Base-by-base conservation (phyloP, 2,797 vertebrate species). In the Coccyzus lansbergi region DNA sequence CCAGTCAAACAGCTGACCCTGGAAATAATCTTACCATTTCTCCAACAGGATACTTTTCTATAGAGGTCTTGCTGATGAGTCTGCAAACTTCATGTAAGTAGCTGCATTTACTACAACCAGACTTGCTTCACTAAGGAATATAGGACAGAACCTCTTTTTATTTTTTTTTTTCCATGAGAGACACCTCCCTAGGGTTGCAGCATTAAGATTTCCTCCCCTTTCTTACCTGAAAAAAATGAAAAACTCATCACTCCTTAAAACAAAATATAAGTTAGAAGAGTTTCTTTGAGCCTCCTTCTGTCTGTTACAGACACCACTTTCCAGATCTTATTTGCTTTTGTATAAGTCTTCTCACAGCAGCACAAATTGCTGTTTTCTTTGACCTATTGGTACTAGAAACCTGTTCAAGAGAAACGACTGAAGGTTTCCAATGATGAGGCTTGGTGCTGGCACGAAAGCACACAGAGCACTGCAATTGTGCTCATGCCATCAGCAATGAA, bases 1-100 rank as follows among this genome's bases (percentile, higher is more conserved):
- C 48, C 58, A 84, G 44, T 48, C 81, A 87, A 87, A 72, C 48
- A 78, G 79, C 75, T 91, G 55, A 59, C 28, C 28, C 69, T 82
- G 48, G 51, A 81, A 91, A 71, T 42, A 25, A 49, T 49, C 36
- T 31, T 77, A n/a, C 40, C 65, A 38, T 42, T 59, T 88, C 87
- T 83, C 48, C 58, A 72, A 55, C 33, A 81, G 20, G 15, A 31
- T 78, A 75, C 77, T 89, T 92, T 84, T 83, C 28, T 80, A 67
- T 4, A 74, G 29, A 63, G 28, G 34, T 55, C 59, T 79, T 31
- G 8, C 14, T 81, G 26, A 29, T 46, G 36, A 36, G 31, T 69
- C 82, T 77, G 69, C 58, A 86, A 84, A 81, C 42, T 87, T 85
- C 21, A 75, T 24, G 7, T 34, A 77, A 77, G 52, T 42, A 83